Evolutionary conservation across 2,113 vertebrate genomes (phyloP).

Genomic region (Vulpes ferrilata): DNA sequence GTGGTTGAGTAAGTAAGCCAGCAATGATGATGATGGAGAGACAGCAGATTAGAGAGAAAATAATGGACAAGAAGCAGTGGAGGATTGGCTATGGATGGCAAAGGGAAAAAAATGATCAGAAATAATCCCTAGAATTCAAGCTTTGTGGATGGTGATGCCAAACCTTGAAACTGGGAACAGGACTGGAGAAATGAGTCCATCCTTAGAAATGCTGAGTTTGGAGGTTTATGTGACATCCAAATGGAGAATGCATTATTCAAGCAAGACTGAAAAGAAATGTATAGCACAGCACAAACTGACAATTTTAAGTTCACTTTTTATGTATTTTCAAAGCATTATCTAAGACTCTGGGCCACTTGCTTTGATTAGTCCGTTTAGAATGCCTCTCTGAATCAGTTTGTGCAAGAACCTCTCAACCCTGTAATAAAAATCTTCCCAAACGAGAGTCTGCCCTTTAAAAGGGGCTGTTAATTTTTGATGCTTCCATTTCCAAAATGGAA

Average conservation of each 20-base stretch:
- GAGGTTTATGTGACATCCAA: not conserved
- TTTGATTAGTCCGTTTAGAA: constrained; percentile 15
- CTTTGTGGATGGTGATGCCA: not conserved
- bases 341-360: not conserved
- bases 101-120: not conserved
- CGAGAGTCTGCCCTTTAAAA: not conserved
- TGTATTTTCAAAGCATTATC: not conserved
- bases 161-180: not conserved
- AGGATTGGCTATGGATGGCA: not conserved
- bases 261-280: not conserved
- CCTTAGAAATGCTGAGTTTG: not conserved
- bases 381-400: not conserved
- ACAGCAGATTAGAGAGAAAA: not conserved
- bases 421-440: constrained; percentile 43
- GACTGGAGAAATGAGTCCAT: not conserved
- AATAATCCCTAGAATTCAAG: not conserved
- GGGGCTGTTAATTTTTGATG: not conserved
- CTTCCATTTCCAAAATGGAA: not conserved
- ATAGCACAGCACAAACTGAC: not conserved
- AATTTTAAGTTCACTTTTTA: constrained; percentile 3
- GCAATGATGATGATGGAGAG: not conserved
- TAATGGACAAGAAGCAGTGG: not conserved
- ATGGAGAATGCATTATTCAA: not conserved
- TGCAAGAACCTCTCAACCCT: not conserved
- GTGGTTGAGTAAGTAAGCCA: not conserved